phyloP scores from a whole-genome alignment of 1,140 invertebrate species.

The Sipha flava region DNA sequence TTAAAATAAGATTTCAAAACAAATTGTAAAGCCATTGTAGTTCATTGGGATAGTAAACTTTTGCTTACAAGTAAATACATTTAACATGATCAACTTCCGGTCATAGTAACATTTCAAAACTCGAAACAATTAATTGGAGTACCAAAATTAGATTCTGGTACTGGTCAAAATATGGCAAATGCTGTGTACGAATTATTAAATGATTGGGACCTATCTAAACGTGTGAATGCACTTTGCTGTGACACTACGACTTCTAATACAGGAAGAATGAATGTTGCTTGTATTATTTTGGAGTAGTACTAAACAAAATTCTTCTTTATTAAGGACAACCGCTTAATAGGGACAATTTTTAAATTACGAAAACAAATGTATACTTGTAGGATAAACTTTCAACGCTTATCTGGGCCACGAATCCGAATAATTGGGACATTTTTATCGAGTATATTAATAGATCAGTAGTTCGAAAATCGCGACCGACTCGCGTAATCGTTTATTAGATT shows the following conservation, averaged over 20 bases:
- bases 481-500: too few species aligned
- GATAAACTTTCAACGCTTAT: too few species aligned
- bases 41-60: slow-evolving; percentile 13
- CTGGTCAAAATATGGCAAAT: background rate
- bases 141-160: background rate
- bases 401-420: too few species aligned
- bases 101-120: background rate
- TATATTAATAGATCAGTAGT: too few species aligned
- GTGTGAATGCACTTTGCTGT: slow-evolving; percentile 37
- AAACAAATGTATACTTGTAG: too few species aligned
- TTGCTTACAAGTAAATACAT: background rate
- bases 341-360: too few species aligned
- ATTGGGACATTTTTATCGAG: too few species aligned
- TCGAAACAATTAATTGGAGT: background rate
- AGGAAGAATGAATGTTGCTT: slow-evolving; percentile 38
- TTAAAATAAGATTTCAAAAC: background rate
- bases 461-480: too few species aligned
- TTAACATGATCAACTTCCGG: background rate
- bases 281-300: slow-evolving; percentile 29
- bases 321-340: too few species aligned
- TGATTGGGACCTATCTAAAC: background rate
- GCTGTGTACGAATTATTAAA: background rate
- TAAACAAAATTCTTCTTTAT: slow-evolving; percentile 19
- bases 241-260: slow-evolving; percentile 42
- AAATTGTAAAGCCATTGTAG: background rate